phyloP scores from a whole-genome alignment of 2,888 invertebrate species.

The Lithophane semibrunnea region DNA sequence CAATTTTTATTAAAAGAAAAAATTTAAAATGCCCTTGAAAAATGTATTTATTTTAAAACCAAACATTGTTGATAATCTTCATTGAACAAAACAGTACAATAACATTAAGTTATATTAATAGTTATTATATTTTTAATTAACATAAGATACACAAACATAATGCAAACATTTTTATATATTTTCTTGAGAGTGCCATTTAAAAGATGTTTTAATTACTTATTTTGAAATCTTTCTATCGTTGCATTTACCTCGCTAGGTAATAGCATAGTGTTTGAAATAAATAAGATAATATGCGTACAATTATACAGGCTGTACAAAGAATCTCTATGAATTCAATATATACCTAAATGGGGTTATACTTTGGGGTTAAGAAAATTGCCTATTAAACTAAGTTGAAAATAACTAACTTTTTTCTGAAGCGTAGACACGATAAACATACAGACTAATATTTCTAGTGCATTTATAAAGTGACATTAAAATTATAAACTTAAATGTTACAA shows the following conservation, averaged over 20 bases:
- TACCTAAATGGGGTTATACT: constrained; percentile 10
- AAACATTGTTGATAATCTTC: constrained; percentile 4
- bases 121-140: constrained; percentile 53
- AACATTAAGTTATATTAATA: constrained; percentile 53
- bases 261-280: background rate
- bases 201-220: background rate
- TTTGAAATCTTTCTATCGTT: constrained; percentile 24
- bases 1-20: background rate
- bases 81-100: constrained; percentile 34
- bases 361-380: background rate
- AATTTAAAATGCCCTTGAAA: background rate
- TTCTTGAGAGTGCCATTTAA: constrained; percentile 42
- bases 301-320: background rate
- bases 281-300: background rate
- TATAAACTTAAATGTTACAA: background rate
- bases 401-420: constrained; percentile 21
- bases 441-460: background rate
- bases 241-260: constrained; percentile 49
- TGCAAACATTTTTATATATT: background rate
- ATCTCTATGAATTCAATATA: constrained; percentile 32
- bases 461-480: background rate
- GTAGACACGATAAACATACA: background rate
- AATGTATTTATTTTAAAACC: background rate
- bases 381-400: constrained; percentile 1
- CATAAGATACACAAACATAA: constrained; percentile 10